These are phyloP conservation scores for Ornithorhynchus anatinus DNA, from an alignment of 2,113 vertebrate genomes.

Conservation along the genomic window DNA sequence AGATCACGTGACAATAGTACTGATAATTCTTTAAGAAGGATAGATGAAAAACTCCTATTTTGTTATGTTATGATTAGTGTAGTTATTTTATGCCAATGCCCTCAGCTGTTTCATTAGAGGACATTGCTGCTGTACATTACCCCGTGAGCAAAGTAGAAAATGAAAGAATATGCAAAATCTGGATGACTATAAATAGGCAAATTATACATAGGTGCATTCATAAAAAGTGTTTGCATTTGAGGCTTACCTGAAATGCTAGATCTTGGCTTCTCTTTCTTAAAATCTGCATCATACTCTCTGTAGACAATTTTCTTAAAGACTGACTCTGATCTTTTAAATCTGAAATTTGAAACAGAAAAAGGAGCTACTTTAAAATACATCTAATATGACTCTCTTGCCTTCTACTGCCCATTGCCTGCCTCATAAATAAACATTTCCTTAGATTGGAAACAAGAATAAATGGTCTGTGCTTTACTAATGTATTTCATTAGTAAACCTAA, in stretches of 20 bases:
- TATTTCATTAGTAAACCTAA: neutral
- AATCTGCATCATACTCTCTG: constrained; percentile 88
- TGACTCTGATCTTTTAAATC: constrained; percentile 49
- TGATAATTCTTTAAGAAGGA: too few relatives aligned
- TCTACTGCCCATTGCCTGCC: neutral
- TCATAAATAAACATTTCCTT: neutral
- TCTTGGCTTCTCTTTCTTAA: constrained; percentile 79
- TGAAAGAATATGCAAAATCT: too few relatives aligned
- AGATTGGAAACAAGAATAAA: neutral
- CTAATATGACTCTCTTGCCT: neutral
- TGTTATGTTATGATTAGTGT: too few relatives aligned
- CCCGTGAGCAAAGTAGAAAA: too few relatives aligned
- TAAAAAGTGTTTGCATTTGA: neutral
- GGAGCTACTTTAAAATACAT: constrained; percentile 3
- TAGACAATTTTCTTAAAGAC: constrained; percentile 90
- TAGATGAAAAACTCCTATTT: too few relatives aligned
- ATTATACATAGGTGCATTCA: too few relatives aligned
- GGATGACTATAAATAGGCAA: too few relatives aligned
- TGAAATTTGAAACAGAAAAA: constrained; percentile 42
- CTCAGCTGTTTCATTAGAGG: too few relatives aligned
- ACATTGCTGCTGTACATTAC: too few relatives aligned
- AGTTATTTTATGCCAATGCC: too few relatives aligned
- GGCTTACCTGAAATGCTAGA: constrained; percentile 82
- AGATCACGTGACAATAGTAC: too few relatives aligned
- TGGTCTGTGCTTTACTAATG: neutral